Base-by-base conservation (phyloP, 1,140 invertebrate species). In the Triops longicaudatus region DNA sequence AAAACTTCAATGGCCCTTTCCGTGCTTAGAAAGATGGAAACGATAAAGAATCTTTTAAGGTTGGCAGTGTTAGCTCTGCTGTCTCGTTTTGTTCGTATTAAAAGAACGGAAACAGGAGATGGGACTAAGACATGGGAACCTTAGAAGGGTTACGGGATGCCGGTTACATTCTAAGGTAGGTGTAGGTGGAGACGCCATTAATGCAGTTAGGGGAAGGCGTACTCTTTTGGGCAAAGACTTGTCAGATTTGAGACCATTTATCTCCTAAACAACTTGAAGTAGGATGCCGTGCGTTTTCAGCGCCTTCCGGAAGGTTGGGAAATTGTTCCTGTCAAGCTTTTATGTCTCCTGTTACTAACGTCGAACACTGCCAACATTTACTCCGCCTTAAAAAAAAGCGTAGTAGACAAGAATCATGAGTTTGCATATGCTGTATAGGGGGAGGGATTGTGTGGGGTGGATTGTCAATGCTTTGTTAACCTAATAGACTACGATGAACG, bases 131-230 rank as follows among this genome's bases (percentile, higher is more conserved):
- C 50, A 63, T 17, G 50, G 50, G 50, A 63, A 63, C 50, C 14
- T 22, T n/a, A 22, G 50, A 63, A 63, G 50, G 50, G 50, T 63
- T 63, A 63, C 50, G 50, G 50, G 50, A 63, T 63, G 50, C 50
- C 50, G 17, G 50, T 63, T 63, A 63, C 50, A 63, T 63, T 63
- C 50, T 63, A 63, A 37, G 50, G 50, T 63, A n/a, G 50, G 50
- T 22, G 50, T 63, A 63, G 50, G 50, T 63, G 50, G 50, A 63
- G 50, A 63, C 50, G 50, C 50, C 22, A n/a, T 63, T 63, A 63
- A n/a, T 63, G 50, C 50, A 63, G 50, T 22, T 63, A 22, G 50
- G 50, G 10, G 50, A 22, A 22, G 44, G 44, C 14, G 44, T 14
- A 22, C 5, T 63, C 14, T 63, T 63, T 63, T 37, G 31, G 50